Evolutionary conservation across 2,888 invertebrate species (phyloP).

Genomic region (Frankliniella fusca): DNA sequence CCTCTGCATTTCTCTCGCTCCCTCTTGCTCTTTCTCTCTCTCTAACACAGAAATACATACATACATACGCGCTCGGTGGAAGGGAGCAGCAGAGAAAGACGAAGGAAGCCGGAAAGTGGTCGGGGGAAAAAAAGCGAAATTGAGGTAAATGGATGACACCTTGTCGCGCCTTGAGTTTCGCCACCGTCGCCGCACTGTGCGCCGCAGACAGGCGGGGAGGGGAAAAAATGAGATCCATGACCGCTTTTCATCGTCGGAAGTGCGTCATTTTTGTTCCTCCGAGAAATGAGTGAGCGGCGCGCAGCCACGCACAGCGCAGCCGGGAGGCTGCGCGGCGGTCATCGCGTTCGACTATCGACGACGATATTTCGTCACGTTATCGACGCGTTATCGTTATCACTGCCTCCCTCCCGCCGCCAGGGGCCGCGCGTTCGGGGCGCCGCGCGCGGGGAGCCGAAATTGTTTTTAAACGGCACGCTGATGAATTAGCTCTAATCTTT

Average conservation of each 20-base stretch:
- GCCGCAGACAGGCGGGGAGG: background rate
- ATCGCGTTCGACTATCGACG: no score
- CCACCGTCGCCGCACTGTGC: background rate
- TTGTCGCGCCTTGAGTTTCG: background rate
- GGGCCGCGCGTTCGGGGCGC: background rate
- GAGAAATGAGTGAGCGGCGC: no score
- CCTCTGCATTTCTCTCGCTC: no score
- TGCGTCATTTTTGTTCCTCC: no score
- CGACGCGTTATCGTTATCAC: background rate
- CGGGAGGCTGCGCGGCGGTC: no score
- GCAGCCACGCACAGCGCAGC: no score
- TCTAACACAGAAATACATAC: background rate
- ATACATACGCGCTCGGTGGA: background rate
- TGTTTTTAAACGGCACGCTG: constrained; percentile 7
- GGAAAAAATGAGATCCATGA: no score
- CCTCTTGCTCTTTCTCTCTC: background rate
- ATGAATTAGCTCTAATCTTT: constrained; percentile 16
- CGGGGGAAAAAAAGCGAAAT: constrained; percentile 30
- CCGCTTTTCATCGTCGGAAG: no score
- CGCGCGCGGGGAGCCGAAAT: background rate
- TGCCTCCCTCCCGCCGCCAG: background rate
- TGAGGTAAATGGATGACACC: constrained; percentile 15
- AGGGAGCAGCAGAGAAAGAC: background rate
- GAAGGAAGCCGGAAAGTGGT: constrained; percentile 20
- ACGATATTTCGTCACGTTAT: background rate